Base-by-base conservation (phyloP, 2,113 vertebrate species). In the Varanus komodoensis region DNA sequence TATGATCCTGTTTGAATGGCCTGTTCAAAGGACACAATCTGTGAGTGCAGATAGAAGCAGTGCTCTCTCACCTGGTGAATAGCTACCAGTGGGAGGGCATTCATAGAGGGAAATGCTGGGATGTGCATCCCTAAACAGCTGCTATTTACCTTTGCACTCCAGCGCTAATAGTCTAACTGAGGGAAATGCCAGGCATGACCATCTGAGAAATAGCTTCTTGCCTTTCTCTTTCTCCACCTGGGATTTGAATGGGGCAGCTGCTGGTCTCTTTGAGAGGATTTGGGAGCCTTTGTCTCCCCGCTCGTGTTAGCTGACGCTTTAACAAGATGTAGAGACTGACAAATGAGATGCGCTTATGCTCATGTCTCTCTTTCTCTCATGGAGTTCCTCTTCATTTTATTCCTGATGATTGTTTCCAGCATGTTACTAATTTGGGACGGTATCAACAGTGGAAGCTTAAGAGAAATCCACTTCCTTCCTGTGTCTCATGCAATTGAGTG, bases 121-220 rank as follows among this genome's bases (percentile, higher is more conserved):
- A 79, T 79, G 61, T 12, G 34, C 57, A 79, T 38, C 38, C 38
- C 29, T 61, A 57, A 61, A n/a, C 38, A 74, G 29, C 23, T 75
- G 81, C 54, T 84, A 77, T 84, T 84, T 78, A 89, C 61, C 14
- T 64, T 84, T 48, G 34, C 25, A 50, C 32, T 67, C 71, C 75
- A 87, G n/a, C 32, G 38, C 71, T 79, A 73, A 34, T 64, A 75
- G 81, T n/a, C 29, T 38, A 75, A 84, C 23, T 77, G 38, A 27
- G 6, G 50, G 77, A 78, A 67, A 87, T 48, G 67, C 73, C 12
- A 44, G 79, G 61, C 17, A 11, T 52, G 32, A 64, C 74, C 27
- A 50, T 44, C 15, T 23, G 67, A 80, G 64, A 80, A 69, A 71
- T 15, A 57, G 5, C 17, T 44, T 2, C 2, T n/a, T 11, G n/a